Percentiles rank a stretch among this genome's conserved stretches.
phyloP scores from a whole-genome alignment of 1,140 invertebrate genomes.

The Conus ventricosus region DNA sequence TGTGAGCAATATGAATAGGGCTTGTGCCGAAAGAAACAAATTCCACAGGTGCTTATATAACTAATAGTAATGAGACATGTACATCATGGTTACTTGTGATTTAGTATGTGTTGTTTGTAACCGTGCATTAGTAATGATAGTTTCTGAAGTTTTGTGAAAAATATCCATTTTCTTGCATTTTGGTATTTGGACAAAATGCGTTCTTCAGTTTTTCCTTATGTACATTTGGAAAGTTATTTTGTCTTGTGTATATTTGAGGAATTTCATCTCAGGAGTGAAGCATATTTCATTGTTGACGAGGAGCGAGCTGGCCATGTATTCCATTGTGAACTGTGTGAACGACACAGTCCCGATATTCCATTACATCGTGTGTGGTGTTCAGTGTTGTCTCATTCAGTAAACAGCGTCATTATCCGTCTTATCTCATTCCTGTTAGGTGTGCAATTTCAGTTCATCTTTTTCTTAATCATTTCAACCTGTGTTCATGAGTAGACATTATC shows the following conservation, averaged over 20 bases:
- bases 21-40: neutral
- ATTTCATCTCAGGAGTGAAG: neutral
- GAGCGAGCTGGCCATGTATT: neutral
- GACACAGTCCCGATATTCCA: too few relatives aligned
- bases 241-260: neutral
- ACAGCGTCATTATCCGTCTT: too few relatives aligned
- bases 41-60: neutral
- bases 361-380: too few relatives aligned
- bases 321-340: neutral
- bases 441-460: too few relatives aligned
- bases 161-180: neutral
- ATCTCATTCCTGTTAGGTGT: too few relatives aligned
- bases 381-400: too few relatives aligned
- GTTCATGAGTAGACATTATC: too few relatives aligned
- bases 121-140: neutral
- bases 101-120: neutral
- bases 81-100: neutral
- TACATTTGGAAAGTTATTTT: neutral
- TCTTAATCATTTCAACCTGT: too few relatives aligned
- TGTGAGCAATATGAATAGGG: conserved; percentile 9
- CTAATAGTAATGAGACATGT: neutral
- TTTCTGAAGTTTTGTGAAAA: neutral
- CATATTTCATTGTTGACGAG: too few relatives aligned
- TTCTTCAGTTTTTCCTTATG: neutral
- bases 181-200: neutral